phyloP scores from a whole-genome alignment of 2,888 invertebrate genomes.

The Penaeus monodon region DNA sequence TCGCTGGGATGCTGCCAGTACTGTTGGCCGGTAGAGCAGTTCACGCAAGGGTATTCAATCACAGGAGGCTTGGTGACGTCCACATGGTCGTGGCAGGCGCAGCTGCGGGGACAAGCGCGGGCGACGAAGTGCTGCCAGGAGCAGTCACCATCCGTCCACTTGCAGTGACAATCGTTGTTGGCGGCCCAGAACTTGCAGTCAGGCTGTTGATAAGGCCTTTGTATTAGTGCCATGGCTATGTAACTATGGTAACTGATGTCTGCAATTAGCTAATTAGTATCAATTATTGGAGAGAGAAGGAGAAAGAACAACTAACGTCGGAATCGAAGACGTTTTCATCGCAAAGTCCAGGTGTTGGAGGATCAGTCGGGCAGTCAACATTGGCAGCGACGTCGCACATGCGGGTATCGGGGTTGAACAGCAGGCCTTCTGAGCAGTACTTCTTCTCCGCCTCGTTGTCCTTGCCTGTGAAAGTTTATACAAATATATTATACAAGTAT shows the following conservation, averaged over 20 bases:
- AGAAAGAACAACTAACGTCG: neutral
- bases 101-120: constrained; percentile 12
- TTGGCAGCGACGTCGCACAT: constrained; percentile 61
- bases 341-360: neutral
- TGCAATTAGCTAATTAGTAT: neutral
- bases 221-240: neutral
- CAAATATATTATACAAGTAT: too few relatives aligned
- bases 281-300: neutral
- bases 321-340: constrained; percentile 11
- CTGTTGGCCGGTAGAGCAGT: neutral
- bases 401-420: constrained; percentile 58
- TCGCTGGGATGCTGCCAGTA: constrained; percentile 49
- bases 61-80: neutral
- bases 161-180: constrained; percentile 20
- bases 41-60: constrained; percentile 1
- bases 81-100: neutral
- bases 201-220: neutral
- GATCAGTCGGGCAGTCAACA: constrained; percentile 43
- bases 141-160: neutral
- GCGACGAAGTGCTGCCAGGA: constrained; percentile 9
- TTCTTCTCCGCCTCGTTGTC: constrained; percentile 55
- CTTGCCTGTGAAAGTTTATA: constrained; percentile 42
- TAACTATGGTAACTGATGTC: neutral
- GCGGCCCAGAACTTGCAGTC: constrained; percentile 33
- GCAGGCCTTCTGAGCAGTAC: constrained; percentile 55